phyloP scores from a whole-genome alignment of 2,113 vertebrate species.

The Thinocorus orbignyianus region DNA sequence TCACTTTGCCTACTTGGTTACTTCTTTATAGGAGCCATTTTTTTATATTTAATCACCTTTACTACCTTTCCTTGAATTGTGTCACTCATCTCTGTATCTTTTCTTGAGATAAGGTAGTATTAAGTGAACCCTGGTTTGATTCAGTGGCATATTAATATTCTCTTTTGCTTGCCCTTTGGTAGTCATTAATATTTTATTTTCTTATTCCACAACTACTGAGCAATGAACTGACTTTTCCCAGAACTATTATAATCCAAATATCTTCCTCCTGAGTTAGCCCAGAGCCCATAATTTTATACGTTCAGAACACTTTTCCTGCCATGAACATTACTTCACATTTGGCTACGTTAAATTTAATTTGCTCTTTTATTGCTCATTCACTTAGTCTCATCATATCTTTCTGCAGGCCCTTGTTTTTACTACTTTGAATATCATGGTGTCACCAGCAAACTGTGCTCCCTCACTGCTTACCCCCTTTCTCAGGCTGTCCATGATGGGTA shows the following conservation, averaged over 20 bases:
- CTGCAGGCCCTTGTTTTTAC: not conserved
- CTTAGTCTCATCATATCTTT: not conserved
- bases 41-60: not conserved
- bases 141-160: not conserved
- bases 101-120: not conserved
- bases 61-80: not conserved
- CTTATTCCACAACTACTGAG: not conserved
- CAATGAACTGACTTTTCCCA: conserved; percentile 11
- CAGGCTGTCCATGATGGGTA: not conserved
- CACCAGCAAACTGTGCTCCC: not conserved
- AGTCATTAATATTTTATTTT: conserved; percentile 54
- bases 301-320: conserved; percentile 34
- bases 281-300: not conserved
- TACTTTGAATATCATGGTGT: not conserved
- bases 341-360: conserved; percentile 44
- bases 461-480: not conserved
- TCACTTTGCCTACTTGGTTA: not conserved
- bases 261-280: conserved; percentile 21
- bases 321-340: conserved; percentile 12
- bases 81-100: not conserved
- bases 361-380: conserved; percentile 35
- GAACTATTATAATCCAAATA: conserved; percentile 4
- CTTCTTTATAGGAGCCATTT: not conserved
- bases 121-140: not conserved
- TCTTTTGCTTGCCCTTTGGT: conserved; percentile 19